phyloP scores from a whole-genome alignment of 2,888 invertebrate genomes.

The Ommatoiulus sabulosus region DNA sequence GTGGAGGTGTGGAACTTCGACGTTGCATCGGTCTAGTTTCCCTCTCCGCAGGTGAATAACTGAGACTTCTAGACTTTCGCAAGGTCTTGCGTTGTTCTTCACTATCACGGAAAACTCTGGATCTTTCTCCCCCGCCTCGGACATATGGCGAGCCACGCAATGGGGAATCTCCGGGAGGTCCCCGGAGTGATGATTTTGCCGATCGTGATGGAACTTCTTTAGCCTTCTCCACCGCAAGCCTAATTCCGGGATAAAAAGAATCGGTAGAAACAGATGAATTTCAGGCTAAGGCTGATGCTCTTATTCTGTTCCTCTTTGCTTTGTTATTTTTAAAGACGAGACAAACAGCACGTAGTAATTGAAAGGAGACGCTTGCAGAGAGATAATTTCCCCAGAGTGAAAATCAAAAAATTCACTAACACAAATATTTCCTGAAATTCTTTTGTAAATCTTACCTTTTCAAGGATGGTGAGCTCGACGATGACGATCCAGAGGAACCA shows the following conservation, averaged over 20 bases:
- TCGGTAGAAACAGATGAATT: too few relatives aligned
- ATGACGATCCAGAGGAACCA: slow-evolving; percentile 23
- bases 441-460: background rate
- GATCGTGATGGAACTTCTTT: background rate
- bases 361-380: too few relatives aligned
- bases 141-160: background rate
- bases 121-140: background rate
- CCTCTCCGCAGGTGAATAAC: slow-evolving; percentile 47
- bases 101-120: background rate
- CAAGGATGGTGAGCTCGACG: background rate
- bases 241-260: background rate
- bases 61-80: slow-evolving; percentile 46
- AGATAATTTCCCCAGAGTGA: too few relatives aligned
- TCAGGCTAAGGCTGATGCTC: too few relatives aligned
- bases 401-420: too few relatives aligned
- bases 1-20: background rate
- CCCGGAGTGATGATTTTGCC: background rate
- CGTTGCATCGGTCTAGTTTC: background rate
- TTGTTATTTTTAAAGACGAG: too few relatives aligned
- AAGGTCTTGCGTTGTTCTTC: background rate
- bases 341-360: too few relatives aligned
- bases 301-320: too few relatives aligned
- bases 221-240: background rate
- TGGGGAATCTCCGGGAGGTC: background rate
- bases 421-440: too few relatives aligned